Conservation (phyloP, 1,140 invertebrate species). For the Drosophila yakuba region DNA sequence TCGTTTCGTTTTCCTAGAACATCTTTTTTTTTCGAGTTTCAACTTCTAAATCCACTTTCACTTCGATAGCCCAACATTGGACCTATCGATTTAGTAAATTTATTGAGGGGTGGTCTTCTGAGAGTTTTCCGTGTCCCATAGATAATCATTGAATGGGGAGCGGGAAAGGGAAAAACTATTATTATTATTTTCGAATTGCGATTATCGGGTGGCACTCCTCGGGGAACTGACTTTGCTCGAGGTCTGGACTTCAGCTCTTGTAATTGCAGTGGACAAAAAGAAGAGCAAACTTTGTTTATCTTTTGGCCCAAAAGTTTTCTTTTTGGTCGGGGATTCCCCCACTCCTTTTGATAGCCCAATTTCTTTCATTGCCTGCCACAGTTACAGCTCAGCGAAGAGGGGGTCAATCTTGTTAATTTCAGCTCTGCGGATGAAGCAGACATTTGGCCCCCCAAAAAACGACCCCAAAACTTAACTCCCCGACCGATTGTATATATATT, state of each 20-base stretch:
- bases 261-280: slow-evolving; percentile 68
- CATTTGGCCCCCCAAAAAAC: slow-evolving; percentile 11
- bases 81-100: not conserved
- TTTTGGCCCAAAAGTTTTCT: slow-evolving; percentile 24
- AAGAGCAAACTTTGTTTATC: slow-evolving; percentile 51
- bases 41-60: not conserved
- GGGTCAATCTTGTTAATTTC: slow-evolving; percentile 82
- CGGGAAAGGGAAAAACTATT: slow-evolving; percentile 40
- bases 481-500: slow-evolving; percentile 59
- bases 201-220: slow-evolving; percentile 35
- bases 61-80: not conserved
- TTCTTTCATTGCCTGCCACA: slow-evolving; percentile 70
- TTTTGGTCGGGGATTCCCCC: slow-evolving; percentile 2
- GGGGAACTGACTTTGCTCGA: not conserved
- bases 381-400: slow-evolving; percentile 23
- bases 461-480: slow-evolving; percentile 8
- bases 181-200: slow-evolving; percentile 81
- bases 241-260: slow-evolving; percentile 10
- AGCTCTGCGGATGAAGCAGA: slow-evolving; percentile 25
- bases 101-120: not conserved
- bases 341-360: slow-evolving; percentile 66
- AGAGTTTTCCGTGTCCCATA: slow-evolving; percentile 50
- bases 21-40: too few species aligned
- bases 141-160: slow-evolving; percentile 58
- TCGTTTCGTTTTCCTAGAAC: not conserved